Evolutionary conservation across 1,140 invertebrate genomes (phyloP), one percentile per base, ranked within the genome.

Genomic region (Nixonia krombeini): DNA sequence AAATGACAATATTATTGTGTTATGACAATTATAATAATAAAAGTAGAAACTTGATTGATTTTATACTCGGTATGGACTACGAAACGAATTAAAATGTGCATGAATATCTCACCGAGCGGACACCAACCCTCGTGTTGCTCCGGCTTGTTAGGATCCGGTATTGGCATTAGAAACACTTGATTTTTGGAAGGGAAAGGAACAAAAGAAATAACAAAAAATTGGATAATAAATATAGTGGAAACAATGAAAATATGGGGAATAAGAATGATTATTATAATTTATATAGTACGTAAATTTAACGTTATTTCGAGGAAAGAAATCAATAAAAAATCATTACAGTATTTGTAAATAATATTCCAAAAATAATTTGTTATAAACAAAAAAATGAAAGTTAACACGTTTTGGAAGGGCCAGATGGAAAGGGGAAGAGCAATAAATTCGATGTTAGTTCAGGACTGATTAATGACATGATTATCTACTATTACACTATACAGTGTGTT

Each of bases 61-160:
- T 41, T n/a, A 25, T 45, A 57, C 56, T 23, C 44, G 33, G 65
- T 65, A 73, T 73, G 75, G 72, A 72, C 64, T 70, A 61, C 52
- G 74, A 76, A 64, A 71, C 68, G 73, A 79, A 72, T 70, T 51
- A 33, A 70, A 63, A 75, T 76, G 79, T 73, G 74, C 78, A 76
- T 78, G 74, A 85, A 72, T 73, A 75, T 78, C 89, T 91, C 90
- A 91, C 90, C 90, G 85, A 91, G 87, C 79, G 92, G 92, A 88
- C 93, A 94, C 89, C 91, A 93, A 86, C 91, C 90, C 87, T 94
- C 92, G 88, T 93, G 92, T 89, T 94, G 90, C 87, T 93, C 91
- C 79, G 92, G 92, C 86, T 92, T 91, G 85, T 91, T 89, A 84
- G 92, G 91, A 85, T 93, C 90, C 84, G 92, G 91, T 87, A 93